Evolutionary conservation across 2,797 vertebrate genomes (phyloP).

Genomic region (Diglossa cyanea): DNA sequence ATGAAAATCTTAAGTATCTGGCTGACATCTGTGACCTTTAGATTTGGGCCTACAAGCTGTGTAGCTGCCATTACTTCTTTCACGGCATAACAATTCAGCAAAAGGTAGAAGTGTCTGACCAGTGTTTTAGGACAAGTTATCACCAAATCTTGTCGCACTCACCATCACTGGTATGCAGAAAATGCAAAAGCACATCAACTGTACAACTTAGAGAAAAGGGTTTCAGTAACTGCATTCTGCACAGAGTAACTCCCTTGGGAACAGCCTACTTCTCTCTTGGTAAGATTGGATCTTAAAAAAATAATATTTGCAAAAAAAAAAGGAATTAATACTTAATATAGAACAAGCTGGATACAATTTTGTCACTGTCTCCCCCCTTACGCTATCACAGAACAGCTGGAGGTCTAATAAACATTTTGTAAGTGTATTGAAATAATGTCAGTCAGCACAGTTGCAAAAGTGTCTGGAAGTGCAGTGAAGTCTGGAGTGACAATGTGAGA

Average conservation of each 20-base stretch:
- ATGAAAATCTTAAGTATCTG: not conserved
- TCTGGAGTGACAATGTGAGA: not conserved
- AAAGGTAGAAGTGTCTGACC: not conserved
- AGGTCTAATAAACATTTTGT: not conserved
- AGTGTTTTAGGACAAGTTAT: not conserved
- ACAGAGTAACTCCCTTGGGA: not conserved
- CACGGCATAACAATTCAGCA: not conserved
- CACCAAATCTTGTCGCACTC: not conserved
- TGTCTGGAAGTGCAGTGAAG: not conserved
- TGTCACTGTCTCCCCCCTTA: not conserved
- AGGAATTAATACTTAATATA: not conserved
- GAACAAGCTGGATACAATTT: not conserved
- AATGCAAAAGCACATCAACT: not conserved
- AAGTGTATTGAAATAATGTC: not conserved
- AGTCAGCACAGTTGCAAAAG: not conserved
- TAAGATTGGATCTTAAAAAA: not conserved
- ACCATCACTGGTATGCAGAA: not conserved
- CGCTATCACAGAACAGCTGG: not conserved
- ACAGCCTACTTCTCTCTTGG: not conserved
- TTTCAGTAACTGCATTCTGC: not conserved
- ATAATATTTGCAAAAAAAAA: not conserved
- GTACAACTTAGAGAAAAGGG: not conserved
- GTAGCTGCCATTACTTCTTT: not conserved
- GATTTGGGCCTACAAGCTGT: not conserved
- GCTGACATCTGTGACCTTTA: not conserved